Percentiles rank a stretch among this genome's conserved stretches.
These are phyloP conservation scores for Amblyjoppa fuscipennis DNA, from an alignment of 2,888 invertebrate genomes.

Conservation along the genomic window DNA sequence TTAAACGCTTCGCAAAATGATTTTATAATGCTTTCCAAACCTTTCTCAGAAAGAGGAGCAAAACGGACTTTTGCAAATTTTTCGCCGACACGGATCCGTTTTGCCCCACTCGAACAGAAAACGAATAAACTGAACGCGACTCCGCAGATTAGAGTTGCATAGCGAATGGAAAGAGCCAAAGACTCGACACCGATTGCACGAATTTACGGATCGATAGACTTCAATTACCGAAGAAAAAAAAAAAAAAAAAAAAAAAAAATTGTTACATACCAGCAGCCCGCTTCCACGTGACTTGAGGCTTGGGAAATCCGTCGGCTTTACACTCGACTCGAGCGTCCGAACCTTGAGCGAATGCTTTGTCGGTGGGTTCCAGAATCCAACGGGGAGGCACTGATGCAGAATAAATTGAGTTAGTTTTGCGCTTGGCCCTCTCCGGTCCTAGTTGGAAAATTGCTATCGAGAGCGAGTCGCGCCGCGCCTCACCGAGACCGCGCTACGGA, in stretches of 20 bases:
- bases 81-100: no score
- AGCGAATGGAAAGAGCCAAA: no score
- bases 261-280: constrained; percentile 93
- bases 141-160: no score
- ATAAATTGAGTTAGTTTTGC: constrained; percentile 71
- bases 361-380: constrained; percentile 97
- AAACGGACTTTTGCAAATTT: neutral
- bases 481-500: constrained; percentile 55
- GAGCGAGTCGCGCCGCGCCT: constrained; percentile 68
- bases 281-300: constrained; percentile 97
- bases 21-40: no score
- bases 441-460: constrained; percentile 68
- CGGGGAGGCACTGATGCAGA: constrained; percentile 95
- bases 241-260: constrained; percentile 24
- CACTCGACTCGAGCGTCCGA: constrained; percentile 97
- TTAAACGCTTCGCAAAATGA: no score
- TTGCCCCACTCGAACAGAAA: no score
- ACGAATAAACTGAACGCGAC: no score
- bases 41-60: no score
- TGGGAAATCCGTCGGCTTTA: constrained; percentile 98
- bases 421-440: constrained; percentile 47
- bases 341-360: constrained; percentile 97
- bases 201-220: neutral
- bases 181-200: no score
- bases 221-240: constrained; percentile 28